Base-by-base conservation (phyloP, 1,140 invertebrate genomes). In the Stenopsyche tienmushanensis region DNA sequence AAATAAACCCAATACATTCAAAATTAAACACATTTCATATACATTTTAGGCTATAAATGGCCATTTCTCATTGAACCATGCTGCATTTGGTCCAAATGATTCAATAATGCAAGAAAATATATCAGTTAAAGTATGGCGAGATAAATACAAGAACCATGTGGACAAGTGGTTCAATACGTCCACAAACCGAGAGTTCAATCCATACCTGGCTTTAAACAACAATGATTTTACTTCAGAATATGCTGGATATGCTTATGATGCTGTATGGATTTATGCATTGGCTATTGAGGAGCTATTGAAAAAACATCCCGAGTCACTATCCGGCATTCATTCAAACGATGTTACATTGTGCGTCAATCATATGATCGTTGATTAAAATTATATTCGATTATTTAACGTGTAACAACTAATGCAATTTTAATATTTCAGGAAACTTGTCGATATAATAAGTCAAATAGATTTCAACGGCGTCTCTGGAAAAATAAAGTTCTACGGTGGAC, bases 221-320 rank as follows among this genome's bases (percentile, higher is more conserved):
- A 49, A 69, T 50, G 42, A 72, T 21, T 54, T 55, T 21, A 42
- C 78, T 18, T 84, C 82, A 24, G 78, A 84, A 50, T 93, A 91
- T 76, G 90, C 86, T 7, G 88, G 89, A 1, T 93, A 88, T 71
- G 84, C 85, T 0, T 94, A 94, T 74, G 92, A 94, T 78, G 91
- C 90, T 0, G 88, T 93, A 44, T 94, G 92, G 92, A 86, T 86
- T 1, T 93, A 90, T 74, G 92, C 90, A 3, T 78, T 85, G 15
- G 91, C 90, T 1, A 75, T 90, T 17, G 84, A 91, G 70, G 79
- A 83, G 66, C 75, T 92, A 0, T 72, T 88, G 0, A 83, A 81
- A 49, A 81, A 23, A 39, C 50, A 70, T 53, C 65, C 69, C 78
- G 82, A 84, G 26, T 81, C 83, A 42, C 71, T 86, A 2, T 78